Evolutionary conservation across 1,140 invertebrate genomes (phyloP).

Genomic region (Periplaneta americana): DNA sequence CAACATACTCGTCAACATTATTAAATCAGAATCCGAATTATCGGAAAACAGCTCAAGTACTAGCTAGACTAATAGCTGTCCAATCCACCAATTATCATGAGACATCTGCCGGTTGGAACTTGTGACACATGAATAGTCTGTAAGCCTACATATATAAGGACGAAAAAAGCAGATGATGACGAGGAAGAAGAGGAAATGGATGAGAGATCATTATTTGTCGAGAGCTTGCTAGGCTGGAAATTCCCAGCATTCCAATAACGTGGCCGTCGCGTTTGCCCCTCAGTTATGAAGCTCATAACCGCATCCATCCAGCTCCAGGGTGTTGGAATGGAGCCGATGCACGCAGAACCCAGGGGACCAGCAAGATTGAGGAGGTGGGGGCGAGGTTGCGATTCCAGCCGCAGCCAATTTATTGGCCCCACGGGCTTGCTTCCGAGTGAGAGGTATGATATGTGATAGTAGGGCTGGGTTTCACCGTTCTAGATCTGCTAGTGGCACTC

Average conservation of each 20-base stretch:
- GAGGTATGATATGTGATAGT: no score
- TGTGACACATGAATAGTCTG: neutral
- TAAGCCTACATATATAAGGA: neutral
- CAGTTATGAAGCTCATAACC: slow-evolving; percentile 6
- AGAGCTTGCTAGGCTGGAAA: neutral
- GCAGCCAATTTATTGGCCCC: slow-evolving; percentile 8
- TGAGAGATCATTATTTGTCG: slow-evolving; percentile 10
- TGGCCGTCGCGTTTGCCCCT: neutral
- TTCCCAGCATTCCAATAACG: slow-evolving; percentile 5
- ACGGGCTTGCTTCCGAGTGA: neutral
- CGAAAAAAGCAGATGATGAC: neutral
- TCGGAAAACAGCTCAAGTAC: neutral
- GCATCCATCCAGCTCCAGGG: neutral
- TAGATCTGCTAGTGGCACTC: neutral
- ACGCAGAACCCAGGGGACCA: neutral
- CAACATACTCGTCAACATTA: no score
- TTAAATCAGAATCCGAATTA: neutral
- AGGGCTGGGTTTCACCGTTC: no score
- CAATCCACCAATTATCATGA: neutral
- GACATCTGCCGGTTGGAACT: neutral
- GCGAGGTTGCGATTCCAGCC: neutral
- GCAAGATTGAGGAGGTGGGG: neutral
- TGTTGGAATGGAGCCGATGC: neutral
- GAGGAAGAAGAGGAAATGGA: neutral
- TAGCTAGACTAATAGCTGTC: neutral